Percentiles rank a stretch among this genome's conserved stretches.
These are phyloP conservation scores for Augochlora pura DNA, from an alignment of 1,140 invertebrate genomes.

Conservation along the genomic window DNA sequence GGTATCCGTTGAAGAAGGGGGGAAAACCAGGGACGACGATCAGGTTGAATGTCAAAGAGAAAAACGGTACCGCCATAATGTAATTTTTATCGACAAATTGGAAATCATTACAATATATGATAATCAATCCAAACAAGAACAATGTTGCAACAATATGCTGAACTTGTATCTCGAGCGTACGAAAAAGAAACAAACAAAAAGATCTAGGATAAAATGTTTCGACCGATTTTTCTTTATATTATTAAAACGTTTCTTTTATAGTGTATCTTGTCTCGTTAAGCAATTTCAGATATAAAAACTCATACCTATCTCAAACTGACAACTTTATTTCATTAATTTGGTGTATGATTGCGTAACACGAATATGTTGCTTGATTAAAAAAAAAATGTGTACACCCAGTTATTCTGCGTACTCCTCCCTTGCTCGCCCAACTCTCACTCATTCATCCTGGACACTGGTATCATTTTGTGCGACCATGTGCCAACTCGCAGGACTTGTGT, in stretches of 20 bases:
- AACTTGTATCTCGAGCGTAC: neutral
- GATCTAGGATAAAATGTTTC: constrained; percentile 1
- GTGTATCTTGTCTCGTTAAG: constrained; percentile 13
- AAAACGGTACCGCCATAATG: neutral
- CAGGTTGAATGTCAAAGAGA: neutral
- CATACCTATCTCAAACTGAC: constrained; percentile 61
- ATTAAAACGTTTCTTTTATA: constrained; percentile 27
- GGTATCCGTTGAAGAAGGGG: neutral
- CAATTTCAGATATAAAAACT: constrained; percentile 50
- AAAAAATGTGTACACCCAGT: constrained; percentile 46
- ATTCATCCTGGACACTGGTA: constrained; percentile 18
- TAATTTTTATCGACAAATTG: neutral
- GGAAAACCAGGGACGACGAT: neutral
- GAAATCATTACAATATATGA: constrained; percentile 3
- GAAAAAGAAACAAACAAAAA: constrained; percentile 3
- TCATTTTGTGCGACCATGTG: constrained; percentile 37
- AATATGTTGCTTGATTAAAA: constrained; percentile 31
- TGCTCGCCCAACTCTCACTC: constrained; percentile 15
- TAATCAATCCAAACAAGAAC: too few species aligned
- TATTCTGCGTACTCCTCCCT: constrained; percentile 7
- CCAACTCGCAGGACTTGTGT: constrained; percentile 6
- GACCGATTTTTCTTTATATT: constrained; percentile 9
- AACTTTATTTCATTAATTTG: constrained; percentile 60
- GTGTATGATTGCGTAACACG: constrained; percentile 43
- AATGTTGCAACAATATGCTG: constrained; percentile 6